phyloP scores from a whole-genome alignment of 2,888 invertebrate genomes.

The Drosophila ezoana region DNA sequence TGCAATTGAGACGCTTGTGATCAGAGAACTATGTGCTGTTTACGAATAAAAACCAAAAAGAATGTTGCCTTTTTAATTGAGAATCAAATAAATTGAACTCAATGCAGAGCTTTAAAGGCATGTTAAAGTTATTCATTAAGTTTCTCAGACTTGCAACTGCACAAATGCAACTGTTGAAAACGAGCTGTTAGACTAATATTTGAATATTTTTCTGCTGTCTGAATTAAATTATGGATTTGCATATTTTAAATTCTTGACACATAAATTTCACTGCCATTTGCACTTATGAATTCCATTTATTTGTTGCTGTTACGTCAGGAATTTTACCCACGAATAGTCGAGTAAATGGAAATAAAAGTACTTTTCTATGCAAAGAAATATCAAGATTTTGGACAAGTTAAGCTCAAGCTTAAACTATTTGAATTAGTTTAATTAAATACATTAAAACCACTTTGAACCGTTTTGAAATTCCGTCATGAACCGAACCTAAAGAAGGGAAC shows the following conservation, averaged over 20 bases:
- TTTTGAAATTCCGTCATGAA: too few species aligned
- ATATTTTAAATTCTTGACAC: constrained; percentile 20
- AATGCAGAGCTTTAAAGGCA: too few species aligned
- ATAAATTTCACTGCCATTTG: constrained; percentile 8
- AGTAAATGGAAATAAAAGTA: constrained; percentile 1
- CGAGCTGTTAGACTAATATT: constrained; percentile 16
- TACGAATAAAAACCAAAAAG: too few species aligned
- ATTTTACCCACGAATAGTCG: neutral
- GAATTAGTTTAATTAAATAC: too few species aligned
- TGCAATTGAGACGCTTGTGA: too few species aligned
- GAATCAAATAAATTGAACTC: constrained; percentile 5
- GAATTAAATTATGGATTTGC: constrained; percentile 24
- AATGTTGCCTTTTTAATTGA: constrained; percentile 8
- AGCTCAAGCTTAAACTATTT: too few species aligned
- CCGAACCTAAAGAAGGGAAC: too few species aligned
- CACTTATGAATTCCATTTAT: too few species aligned
- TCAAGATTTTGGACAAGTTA: neutral
- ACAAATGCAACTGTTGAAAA: too few species aligned
- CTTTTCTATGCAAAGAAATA: constrained; percentile 2
- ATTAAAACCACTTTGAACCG: too few species aligned
- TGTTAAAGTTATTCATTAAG: constrained; percentile 17
- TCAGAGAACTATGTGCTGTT: too few species aligned
- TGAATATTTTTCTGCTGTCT: neutral
- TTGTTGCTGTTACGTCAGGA: too few species aligned
- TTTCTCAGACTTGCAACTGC: constrained; percentile 11